A percentile compares a stretch with the other conserved stretches of the same genome.
phyloP scores from a whole-genome alignment of 2,797 vertebrate species.

The Argentina silus region DNA sequence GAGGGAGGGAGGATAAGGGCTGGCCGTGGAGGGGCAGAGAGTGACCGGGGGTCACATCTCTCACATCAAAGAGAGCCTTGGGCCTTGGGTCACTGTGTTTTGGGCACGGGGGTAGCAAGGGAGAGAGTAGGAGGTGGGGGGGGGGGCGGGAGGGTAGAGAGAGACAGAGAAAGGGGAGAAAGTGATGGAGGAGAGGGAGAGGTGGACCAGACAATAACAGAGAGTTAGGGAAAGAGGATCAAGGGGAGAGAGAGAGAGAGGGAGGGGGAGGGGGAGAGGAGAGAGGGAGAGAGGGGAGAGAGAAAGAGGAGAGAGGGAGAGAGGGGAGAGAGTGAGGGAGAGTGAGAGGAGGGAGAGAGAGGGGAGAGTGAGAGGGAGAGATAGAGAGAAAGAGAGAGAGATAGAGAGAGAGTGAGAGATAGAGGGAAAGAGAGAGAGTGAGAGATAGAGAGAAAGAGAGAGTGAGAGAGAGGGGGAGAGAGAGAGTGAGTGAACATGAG shows the following conservation, averaged over 20 bases:
- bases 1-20: slow-evolving; percentile 74
- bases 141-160: slow-evolving; percentile 51
- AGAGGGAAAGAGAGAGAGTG: not conserved
- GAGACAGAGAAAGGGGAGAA: slow-evolving; percentile 20
- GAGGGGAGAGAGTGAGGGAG: slow-evolving; percentile 52
- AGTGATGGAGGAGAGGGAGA: slow-evolving; percentile 43
- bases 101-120: slow-evolving; percentile 50
- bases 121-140: slow-evolving; percentile 47
- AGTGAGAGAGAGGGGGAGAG: slow-evolving; percentile 18
- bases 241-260: not conserved
- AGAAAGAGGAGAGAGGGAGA: slow-evolving; percentile 30
- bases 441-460: slow-evolving; percentile 36
- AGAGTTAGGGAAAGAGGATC: slow-evolving; percentile 46
- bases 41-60: slow-evolving; percentile 76
- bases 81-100: slow-evolving; percentile 74
- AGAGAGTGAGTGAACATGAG: slow-evolving; percentile 12
- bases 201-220: not conserved
- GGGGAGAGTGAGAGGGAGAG: slow-evolving; percentile 39
- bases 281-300: not conserved
- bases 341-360: slow-evolving; percentile 2
- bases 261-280: slow-evolving; percentile 27
- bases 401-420: slow-evolving; percentile 14
- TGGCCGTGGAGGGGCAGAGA: slow-evolving; percentile 78
- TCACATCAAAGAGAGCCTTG: slow-evolving; percentile 82
- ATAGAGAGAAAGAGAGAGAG: slow-evolving; percentile 39